These are phyloP conservation scores for Pao palembangensis DNA, from an alignment of 2,113 vertebrate species.

Conservation along the genomic window DNA sequence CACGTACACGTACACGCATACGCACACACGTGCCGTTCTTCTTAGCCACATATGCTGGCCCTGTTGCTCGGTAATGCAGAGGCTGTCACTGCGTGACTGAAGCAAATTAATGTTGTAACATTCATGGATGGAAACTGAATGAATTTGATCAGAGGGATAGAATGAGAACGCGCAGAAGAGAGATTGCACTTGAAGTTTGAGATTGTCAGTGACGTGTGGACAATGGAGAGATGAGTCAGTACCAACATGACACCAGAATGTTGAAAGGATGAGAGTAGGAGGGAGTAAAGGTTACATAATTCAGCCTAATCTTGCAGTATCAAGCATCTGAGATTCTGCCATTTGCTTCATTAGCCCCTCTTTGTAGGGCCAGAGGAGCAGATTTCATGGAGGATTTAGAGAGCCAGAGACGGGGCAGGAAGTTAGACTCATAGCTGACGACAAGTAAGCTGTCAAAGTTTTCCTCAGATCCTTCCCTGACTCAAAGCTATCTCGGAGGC, in stretches of 20 bases:
- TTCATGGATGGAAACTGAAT: conserved; percentile 62
- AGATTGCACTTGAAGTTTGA: conserved; percentile 34
- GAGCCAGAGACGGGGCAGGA: conserved; percentile 48
- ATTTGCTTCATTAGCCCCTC: conserved; percentile 65
- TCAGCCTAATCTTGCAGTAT: conserved; percentile 65
- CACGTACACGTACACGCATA: conserved; percentile 25
- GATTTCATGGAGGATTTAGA: conserved; percentile 72
- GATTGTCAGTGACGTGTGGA: conserved; percentile 40
- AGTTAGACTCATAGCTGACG: conserved; percentile 53
- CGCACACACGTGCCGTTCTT: conserved; percentile 35
- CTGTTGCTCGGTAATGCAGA: conserved; percentile 73
- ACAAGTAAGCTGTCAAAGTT: conserved; percentile 60
- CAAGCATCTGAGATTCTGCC: conserved; percentile 59
- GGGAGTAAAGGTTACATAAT: conserved; percentile 68
- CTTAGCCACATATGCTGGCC: conserved; percentile 37
- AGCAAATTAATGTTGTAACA: conserved; percentile 63
- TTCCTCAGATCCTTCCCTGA: conserved; percentile 52
- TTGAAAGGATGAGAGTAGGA: conserved; percentile 23
- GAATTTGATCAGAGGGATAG: conserved; percentile 43
- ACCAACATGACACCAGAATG: conserved; percentile 30
- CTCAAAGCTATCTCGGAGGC: conserved; percentile 52
- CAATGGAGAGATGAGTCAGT: conserved; percentile 29
- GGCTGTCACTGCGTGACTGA: conserved; percentile 65
- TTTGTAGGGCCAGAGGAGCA: conserved; percentile 64
- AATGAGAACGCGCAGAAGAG: conserved; percentile 9